Conservation (phyloP, 2,113 vertebrate genomes). For the Scophthalmus maximus region DNA sequence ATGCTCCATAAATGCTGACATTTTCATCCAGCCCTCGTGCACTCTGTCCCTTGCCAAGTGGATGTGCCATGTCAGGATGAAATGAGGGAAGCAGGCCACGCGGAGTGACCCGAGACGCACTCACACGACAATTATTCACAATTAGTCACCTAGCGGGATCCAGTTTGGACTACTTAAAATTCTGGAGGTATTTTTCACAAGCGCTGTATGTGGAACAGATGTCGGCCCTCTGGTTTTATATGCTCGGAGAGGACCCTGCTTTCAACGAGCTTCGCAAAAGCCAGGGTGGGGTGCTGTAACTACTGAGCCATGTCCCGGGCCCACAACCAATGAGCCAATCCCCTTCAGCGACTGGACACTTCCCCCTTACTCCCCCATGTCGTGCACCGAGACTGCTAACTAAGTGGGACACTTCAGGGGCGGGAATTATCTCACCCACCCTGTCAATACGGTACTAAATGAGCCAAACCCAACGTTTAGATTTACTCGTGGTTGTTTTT, state of each 20-base stretch:
- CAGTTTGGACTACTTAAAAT: constrained; percentile 29
- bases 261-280: constrained; percentile 22
- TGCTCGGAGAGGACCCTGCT: constrained; percentile 12
- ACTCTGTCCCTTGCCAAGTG: constrained; percentile 40
- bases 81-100: constrained; percentile 38
- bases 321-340: constrained; percentile 63
- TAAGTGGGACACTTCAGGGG: constrained; percentile 18
- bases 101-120: constrained; percentile 16
- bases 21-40: constrained; percentile 15
- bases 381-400: constrained; percentile 19
- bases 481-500: constrained; percentile 19
- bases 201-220: constrained; percentile 48
- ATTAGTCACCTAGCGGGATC: constrained; percentile 16
- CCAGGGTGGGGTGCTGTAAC: constrained; percentile 64
- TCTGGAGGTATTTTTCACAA: constrained; percentile 31
- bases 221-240: constrained; percentile 2
- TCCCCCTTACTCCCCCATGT: constrained; percentile 1
- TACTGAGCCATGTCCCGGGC: constrained; percentile 75
- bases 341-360: constrained; percentile 29
- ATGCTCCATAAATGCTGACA: constrained; percentile 31
- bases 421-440: background rate
- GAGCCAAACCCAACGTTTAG: constrained; percentile 64
- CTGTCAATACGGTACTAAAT: constrained; percentile 57
- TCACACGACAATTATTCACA: background rate
- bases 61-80: constrained; percentile 70